Conservation (phyloP, 2,888 invertebrate species). For the Limnephilus lunatus region DNA sequence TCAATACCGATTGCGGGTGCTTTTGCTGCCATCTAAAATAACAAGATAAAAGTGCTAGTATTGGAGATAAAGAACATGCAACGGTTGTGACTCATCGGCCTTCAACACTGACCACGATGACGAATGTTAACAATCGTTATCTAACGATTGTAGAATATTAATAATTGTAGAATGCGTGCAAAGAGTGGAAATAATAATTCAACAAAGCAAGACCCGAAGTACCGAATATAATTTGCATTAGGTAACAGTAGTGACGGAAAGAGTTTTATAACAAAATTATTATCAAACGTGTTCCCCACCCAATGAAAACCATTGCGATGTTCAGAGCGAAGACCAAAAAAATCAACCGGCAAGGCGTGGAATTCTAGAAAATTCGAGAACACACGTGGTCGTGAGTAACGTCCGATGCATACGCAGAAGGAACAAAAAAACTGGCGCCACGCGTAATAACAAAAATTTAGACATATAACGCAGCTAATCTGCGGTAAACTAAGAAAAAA, state of each 20-base stretch:
- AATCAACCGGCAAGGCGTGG: conserved; percentile 5
- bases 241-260: neutral
- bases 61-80: neutral
- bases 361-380: conserved; percentile 29
- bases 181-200: neutral
- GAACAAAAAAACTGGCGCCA: too few species aligned
- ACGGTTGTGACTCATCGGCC: neutral
- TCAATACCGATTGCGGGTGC: conserved; percentile 97
- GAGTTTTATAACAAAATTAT: neutral
- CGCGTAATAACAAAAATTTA: neutral
- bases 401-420: neutral
- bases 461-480: neutral
- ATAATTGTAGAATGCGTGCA: neutral
- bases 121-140: neutral
- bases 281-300: neutral
- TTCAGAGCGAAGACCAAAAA: neutral
- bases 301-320: neutral
- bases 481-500: neutral
- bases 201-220: neutral
- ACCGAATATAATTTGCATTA: neutral
- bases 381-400: neutral
- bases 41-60: neutral
- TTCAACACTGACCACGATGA: neutral
- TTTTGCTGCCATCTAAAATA: conserved; percentile 80
- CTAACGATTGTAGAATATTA: neutral